Conservation (phyloP, 2,113 vertebrate genomes). For the Chaenocephalus aceratus region DNA sequence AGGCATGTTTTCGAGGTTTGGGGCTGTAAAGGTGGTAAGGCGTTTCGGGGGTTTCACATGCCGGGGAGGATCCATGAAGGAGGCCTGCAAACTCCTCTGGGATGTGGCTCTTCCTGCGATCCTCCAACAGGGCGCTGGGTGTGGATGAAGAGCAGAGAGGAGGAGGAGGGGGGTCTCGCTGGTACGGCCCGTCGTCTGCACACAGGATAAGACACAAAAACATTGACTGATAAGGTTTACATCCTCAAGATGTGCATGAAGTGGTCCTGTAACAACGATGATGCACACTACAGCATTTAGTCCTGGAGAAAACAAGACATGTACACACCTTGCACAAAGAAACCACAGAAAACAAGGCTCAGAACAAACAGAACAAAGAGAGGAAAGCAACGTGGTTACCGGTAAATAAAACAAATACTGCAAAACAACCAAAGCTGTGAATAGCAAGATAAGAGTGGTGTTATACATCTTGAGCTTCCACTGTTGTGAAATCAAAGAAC, state of each 20-base stretch:
- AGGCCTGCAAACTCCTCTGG: slow-evolving; percentile 95
- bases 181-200: slow-evolving; percentile 77
- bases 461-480: slow-evolving; percentile 34
- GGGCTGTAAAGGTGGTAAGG: slow-evolving; percentile 91
- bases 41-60: slow-evolving; percentile 93
- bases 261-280: not conserved
- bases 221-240: slow-evolving; percentile 5
- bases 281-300: not conserved
- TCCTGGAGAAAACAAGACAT: not conserved
- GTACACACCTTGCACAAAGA: slow-evolving; percentile 7
- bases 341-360: not conserved
- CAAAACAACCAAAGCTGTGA: slow-evolving; percentile 47
- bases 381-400: not conserved
- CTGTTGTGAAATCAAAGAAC: slow-evolving; percentile 42
- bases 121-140: slow-evolving; percentile 70
- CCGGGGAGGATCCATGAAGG: slow-evolving; percentile 95
- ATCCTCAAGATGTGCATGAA: slow-evolving; percentile 2
- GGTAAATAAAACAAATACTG: slow-evolving; percentile 7
- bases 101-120: slow-evolving; percentile 88
- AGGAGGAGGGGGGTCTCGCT: slow-evolving; percentile 63
- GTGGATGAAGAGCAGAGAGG: slow-evolving; percentile 51
- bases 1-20: slow-evolving; percentile 78
- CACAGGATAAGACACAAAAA: slow-evolving; percentile 12
- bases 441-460: slow-evolving; percentile 44
- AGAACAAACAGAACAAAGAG: slow-evolving; percentile 22